Conservation (phyloP, 1,140 invertebrate species). For the Dendroctonus valens region DNA sequence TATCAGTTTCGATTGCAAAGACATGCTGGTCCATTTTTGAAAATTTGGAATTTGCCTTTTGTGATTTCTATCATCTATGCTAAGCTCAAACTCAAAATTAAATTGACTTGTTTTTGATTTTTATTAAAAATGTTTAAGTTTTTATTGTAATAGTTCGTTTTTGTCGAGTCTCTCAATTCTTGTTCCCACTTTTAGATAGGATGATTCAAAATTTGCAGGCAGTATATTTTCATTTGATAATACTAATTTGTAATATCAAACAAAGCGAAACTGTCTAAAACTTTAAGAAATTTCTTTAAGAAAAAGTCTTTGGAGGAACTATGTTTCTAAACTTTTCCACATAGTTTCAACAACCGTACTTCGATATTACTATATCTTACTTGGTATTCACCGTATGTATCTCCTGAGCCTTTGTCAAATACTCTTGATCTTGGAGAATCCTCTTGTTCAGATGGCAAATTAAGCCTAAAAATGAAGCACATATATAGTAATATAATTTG, state of each 20-base stretch:
- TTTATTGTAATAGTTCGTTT: too few relatives aligned
- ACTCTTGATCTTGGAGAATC: slow-evolving; percentile 4
- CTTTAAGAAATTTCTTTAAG: neutral
- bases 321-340: neutral
- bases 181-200: too few relatives aligned
- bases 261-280: neutral
- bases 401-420: slow-evolving; percentile 27
- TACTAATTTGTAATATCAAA: neutral
- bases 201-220: neutral
- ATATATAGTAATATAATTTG: neutral
- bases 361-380: slow-evolving; percentile 7
- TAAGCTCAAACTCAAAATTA: too few relatives aligned
- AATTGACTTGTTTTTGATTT: too few relatives aligned
- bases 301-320: neutral
- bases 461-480: slow-evolving; percentile 18
- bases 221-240: neutral
- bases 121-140: too few relatives aligned
- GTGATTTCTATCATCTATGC: too few relatives aligned
- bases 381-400: slow-evolving; percentile 9
- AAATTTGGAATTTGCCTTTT: too few relatives aligned
- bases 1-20: too few relatives aligned
- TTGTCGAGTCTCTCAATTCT: too few relatives aligned
- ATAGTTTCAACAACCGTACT: neutral
- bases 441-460: slow-evolving; percentile 22
- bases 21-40: too few relatives aligned